Percentiles rank a stretch among this genome's conserved stretches.
phyloP scores from a whole-genome alignment of 2,888 invertebrate genomes.

The Tenthredo scrophulariae region DNA sequence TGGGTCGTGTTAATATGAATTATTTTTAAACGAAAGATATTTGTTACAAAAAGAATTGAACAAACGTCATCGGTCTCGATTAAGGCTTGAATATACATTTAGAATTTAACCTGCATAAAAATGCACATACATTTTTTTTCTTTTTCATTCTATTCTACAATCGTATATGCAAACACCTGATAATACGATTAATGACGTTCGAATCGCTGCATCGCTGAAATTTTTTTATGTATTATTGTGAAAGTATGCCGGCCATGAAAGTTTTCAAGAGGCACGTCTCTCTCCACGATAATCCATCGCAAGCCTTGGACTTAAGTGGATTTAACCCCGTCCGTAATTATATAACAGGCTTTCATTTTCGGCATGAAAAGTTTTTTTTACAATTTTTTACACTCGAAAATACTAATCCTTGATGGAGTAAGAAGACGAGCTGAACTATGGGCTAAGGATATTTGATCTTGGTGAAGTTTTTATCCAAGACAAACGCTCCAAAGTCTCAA shows the following conservation, averaged over 20 bases:
- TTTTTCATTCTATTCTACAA: neutral
- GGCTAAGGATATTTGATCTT: neutral
- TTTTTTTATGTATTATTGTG: neutral
- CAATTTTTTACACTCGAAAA: conserved; percentile 5
- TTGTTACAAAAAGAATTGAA: neutral
- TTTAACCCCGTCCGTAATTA: conserved; percentile 38
- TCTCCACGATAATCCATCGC: neutral
- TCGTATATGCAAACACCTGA: neutral
- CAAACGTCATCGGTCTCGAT: neutral
- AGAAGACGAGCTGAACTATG: neutral
- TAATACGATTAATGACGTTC: neutral
- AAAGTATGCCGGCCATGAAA: neutral
- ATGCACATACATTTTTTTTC: too few species aligned
- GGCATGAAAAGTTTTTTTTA: neutral
- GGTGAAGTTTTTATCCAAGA: neutral
- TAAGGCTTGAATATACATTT: neutral
- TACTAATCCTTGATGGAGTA: neutral
- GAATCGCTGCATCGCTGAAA: neutral
- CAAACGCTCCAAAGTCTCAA: neutral
- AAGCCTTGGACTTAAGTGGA: conserved; percentile 11
- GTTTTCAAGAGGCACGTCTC: neutral
- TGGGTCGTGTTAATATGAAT: conserved; percentile 7
- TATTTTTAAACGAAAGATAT: neutral
- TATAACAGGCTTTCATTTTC: conserved; percentile 26
- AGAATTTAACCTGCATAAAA: neutral